These are phyloP conservation scores for Chlorodrepanis virens DNA, from an alignment of 2,113 vertebrate species.

Conservation along the genomic window DNA sequence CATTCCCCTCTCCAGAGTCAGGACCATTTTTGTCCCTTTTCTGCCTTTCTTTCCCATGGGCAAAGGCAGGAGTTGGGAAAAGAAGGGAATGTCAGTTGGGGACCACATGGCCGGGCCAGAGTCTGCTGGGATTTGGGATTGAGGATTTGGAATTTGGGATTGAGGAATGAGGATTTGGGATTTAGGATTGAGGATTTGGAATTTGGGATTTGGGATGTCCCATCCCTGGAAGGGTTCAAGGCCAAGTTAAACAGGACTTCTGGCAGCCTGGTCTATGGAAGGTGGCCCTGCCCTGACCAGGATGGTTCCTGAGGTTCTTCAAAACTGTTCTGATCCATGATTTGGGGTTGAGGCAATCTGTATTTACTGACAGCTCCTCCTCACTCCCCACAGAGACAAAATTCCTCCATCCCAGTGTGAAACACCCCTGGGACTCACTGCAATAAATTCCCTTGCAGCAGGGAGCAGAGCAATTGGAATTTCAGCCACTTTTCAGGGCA, in stretches of 20 bases:
- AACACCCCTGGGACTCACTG: neutral
- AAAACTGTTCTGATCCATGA: rapidly evolving
- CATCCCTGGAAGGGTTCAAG: neutral
- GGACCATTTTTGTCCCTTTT: neutral
- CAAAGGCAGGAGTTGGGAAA: neutral
- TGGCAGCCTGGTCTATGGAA: neutral
- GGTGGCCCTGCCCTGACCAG: neutral
- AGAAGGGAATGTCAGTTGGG: neutral
- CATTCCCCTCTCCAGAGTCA: rapidly evolving
- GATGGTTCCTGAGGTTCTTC: neutral
- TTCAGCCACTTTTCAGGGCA: neutral
- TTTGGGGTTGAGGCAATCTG: neutral
- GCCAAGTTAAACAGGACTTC: neutral
- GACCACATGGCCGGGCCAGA: rapidly evolving
- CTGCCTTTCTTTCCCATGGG: neutral
- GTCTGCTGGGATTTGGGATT: neutral
- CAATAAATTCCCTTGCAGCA: neutral
- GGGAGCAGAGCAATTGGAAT: neutral
- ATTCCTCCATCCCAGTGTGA: neutral
- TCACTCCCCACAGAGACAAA: rapidly evolving
- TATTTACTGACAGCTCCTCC: rapidly evolving
- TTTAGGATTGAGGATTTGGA: neutral
- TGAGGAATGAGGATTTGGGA: neutral
- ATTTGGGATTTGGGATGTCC: neutral
- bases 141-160: neutral